Percentiles rank a stretch among this genome's conserved stretches.
Evolutionary conservation across 2,113 vertebrate species (phyloP).

Genomic region (Sialia sialis): DNA sequence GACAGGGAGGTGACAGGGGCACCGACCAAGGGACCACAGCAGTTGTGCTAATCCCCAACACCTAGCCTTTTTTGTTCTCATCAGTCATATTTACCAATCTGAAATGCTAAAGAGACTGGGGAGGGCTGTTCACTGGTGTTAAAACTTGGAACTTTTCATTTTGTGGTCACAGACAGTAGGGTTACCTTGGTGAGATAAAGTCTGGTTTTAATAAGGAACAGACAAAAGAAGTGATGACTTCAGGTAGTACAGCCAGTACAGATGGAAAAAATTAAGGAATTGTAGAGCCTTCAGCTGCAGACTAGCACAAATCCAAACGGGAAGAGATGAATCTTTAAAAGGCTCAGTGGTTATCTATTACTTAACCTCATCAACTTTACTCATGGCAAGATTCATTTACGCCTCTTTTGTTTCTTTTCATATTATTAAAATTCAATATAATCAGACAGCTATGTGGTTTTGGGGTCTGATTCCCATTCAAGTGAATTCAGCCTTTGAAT

Average conservation of each 20-base stretch:
- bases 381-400: not conserved
- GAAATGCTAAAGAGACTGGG: not conserved
- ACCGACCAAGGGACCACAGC: not conserved
- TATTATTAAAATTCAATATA: not conserved
- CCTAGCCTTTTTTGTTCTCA: not conserved
- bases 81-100: not conserved
- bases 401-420: not conserved
- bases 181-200: not conserved
- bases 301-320: not conserved
- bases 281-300: not conserved
- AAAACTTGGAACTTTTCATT: not conserved
- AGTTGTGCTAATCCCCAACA: not conserved
- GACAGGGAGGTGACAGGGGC: not conserved
- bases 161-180: not conserved
- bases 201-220: not conserved
- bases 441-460: not conserved
- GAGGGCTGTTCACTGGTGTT: not conserved
- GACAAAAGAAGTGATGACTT: not conserved
- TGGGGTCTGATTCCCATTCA: not conserved
- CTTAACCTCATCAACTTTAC: not conserved
- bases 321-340: not conserved
- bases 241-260: not conserved
- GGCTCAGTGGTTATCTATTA: not conserved
- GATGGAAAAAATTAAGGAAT: not conserved
- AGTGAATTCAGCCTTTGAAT: not conserved